Base-by-base conservation (phyloP, 35 echinoderm and acorn worm genomes). In the Amphiura filiformis region DNA sequence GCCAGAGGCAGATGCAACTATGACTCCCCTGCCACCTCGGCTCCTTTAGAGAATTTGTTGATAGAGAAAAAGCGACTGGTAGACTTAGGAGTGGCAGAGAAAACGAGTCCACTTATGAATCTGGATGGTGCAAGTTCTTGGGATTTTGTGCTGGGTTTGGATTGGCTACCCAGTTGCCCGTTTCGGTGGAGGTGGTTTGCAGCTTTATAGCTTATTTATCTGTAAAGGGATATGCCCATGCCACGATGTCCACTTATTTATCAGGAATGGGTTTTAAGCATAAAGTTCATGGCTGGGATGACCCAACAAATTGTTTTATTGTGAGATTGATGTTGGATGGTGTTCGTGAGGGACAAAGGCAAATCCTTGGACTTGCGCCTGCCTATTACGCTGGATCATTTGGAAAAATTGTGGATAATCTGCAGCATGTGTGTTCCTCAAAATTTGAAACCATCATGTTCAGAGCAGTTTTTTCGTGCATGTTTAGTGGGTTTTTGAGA, bases 271-370 rank as follows among this genome's bases (percentile, higher is more conserved):
- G 35, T 39, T 82, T 82, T 34, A 41, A 22, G 23, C 35, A 82
- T 82, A 82, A 82, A 26, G 32, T 82, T 80, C 11, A 42, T 20
- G 34, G 37, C 20, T 26, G 18, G 1, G 37, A 26, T 1, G 36
- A 82, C 5, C 80, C 80, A n/a, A 82, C 80, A 20, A 82, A 82
- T 22, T 20, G 32, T 39, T 82, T 82, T 82, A 22, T 82, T 1
- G 38, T 82, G 36, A 42, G 11, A 9, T 32, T 32, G 18, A 32
- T 80, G 34, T n/a, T 82, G 37, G 80, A 82, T 12, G 36, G 80
- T 0, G 2, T 23, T 17, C 78, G 78, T n/a, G 33, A 35, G 80
- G 26, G 61, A 70, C 39, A 15, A 28, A 31, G n/a, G 37, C 18
- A 11, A n/a, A 1, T 12, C 80, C 0, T 33, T 0, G 11, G 80